phyloP scores from a whole-genome alignment of 2,888 invertebrate genomes.

The Eustalomyia histrio region DNA sequence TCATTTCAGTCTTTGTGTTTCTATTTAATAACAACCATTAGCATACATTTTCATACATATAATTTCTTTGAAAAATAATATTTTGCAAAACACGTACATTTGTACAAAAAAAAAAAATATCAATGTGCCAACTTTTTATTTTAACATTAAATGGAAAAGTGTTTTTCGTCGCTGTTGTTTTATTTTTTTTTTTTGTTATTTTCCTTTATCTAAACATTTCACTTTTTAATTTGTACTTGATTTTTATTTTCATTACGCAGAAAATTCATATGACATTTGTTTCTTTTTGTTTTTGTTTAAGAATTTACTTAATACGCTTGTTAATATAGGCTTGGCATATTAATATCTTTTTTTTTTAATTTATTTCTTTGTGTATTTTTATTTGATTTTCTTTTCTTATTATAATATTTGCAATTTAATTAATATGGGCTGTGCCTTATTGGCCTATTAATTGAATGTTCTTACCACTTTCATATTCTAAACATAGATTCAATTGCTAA shows the following conservation, averaged over 20 bases:
- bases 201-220: slow-evolving; percentile 71
- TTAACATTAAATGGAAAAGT: slow-evolving; percentile 65
- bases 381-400: slow-evolving; percentile 53
- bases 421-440: slow-evolving; percentile 65
- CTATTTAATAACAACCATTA: slow-evolving; percentile 43
- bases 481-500: slow-evolving; percentile 52
- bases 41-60: slow-evolving; percentile 50
- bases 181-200: slow-evolving; percentile 17
- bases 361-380: slow-evolving; percentile 58
- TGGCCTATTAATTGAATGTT: slow-evolving; percentile 62
- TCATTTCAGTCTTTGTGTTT: neutral
- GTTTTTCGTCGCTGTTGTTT: slow-evolving; percentile 64
- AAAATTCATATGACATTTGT: slow-evolving; percentile 52
- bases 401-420: slow-evolving; percentile 25
- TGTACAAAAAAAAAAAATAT: slow-evolving; percentile 51
- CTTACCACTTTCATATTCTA: slow-evolving; percentile 64
- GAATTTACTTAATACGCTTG: slow-evolving; percentile 49
- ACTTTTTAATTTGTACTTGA: slow-evolving; percentile 75
- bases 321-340: slow-evolving; percentile 56
- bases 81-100: slow-evolving; percentile 60
- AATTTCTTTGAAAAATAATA: slow-evolving; percentile 30
- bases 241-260: slow-evolving; percentile 61
- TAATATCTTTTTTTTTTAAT: slow-evolving; percentile 35
- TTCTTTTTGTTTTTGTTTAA: slow-evolving; percentile 66
- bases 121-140: slow-evolving; percentile 58